Conservation (phyloP, 2,113 vertebrate genomes). For the Oreocharis arfaki region DNA sequence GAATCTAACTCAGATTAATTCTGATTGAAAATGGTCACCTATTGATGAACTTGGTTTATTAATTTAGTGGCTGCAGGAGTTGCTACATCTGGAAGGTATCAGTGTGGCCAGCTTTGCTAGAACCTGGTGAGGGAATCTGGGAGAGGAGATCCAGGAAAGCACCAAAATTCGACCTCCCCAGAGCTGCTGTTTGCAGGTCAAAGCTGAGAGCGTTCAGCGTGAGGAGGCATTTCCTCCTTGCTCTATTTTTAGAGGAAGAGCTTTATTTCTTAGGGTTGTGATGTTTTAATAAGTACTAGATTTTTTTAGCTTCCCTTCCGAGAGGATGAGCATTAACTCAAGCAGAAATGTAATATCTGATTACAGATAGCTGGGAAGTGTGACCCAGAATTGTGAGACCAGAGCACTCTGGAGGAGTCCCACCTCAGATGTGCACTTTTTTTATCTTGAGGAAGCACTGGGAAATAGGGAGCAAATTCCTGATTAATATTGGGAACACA, state of each 20-base stretch:
- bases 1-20: background rate
- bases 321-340: background rate
- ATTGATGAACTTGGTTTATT: background rate
- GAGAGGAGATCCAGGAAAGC: background rate
- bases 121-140: background rate
- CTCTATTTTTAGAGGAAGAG: background rate
- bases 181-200: background rate
- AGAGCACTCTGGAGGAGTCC: background rate
- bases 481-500: background rate
- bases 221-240: background rate
- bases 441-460: background rate
- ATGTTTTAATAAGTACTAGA: background rate
- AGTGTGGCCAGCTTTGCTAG: fast-evolving
- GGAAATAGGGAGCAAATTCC: background rate
- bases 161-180: fast-evolving
- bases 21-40: background rate
- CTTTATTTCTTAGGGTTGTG: background rate
- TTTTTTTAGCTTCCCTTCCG: background rate
- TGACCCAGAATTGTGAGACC: background rate
- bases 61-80: background rate
- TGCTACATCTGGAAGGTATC: background rate
- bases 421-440: background rate
- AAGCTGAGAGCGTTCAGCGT: background rate
- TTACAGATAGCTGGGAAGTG: background rate
- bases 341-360: background rate